Conservation (phyloP, 2,113 vertebrate genomes). For the Oreotrochilus melanogaster region DNA sequence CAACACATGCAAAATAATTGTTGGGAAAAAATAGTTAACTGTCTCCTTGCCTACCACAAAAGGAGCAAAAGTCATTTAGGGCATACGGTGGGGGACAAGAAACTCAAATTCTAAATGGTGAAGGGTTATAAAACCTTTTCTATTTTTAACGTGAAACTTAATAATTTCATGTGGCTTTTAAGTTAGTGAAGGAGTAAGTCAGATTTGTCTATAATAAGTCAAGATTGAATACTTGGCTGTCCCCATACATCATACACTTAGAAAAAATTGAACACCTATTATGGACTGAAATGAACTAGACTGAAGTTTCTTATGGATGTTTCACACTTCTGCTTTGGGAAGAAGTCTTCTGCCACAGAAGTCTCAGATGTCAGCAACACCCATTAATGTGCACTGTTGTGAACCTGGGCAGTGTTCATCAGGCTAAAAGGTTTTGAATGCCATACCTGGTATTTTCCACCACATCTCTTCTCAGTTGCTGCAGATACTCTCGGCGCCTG, state of each 20-base stretch:
- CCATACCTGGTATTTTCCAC: conserved; percentile 85
- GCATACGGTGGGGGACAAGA: not conserved
- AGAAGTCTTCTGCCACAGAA: not conserved
- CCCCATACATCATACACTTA: not conserved
- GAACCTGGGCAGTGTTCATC: not conserved
- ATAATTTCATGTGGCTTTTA: not conserved
- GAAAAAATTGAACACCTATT: not conserved
- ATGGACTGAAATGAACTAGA: not conserved
- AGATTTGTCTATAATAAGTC: not conserved
- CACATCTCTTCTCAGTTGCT: conserved; percentile 84
- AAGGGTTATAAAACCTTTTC: not conserved
- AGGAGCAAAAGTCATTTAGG: not conserved
- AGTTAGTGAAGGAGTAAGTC: not conserved
- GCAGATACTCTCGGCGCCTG: conserved; percentile 82
- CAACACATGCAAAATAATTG: not conserved
- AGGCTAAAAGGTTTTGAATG: not conserved
- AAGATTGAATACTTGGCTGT: not conserved
- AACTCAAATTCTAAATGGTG: not conserved
- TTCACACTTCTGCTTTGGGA: not conserved
- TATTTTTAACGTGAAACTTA: not conserved
- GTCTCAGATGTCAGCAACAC: not conserved
- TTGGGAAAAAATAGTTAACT: not conserved
- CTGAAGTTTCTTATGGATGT: not conserved
- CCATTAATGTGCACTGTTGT: rapidly evolving
- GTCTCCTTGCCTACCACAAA: not conserved